Evolutionary conservation across 1,140 invertebrate genomes (phyloP), one percentile per base, ranked within the genome.

Genomic region (Ephestia elutella): DNA sequence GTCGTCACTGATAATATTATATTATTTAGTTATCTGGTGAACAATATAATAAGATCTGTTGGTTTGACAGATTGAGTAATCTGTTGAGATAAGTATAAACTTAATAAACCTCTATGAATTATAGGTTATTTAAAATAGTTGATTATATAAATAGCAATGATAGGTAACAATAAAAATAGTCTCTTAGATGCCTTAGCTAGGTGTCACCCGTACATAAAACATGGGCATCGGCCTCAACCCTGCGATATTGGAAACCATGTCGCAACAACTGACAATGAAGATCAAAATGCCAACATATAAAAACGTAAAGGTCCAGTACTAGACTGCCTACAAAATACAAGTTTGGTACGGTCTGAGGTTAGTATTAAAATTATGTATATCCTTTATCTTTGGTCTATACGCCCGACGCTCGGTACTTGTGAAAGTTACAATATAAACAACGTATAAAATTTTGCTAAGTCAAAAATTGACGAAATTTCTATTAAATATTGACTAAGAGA

Each of bases 391-490:
- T 88, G 86, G 86, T 88, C 80, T 86, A 77, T 68, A 76, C 75
- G 69, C 77, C 73, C 74, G 77, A 84, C 76, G 79, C 65, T 75
- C 80, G 76, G 82, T 82, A 79, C 70, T 74, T 78, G 63, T 80
- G 79, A 80, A 71, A 78, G 69, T 82, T 75, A 80, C 59, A 76
- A 75, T 86, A 83, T 86, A 86, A 84, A 86, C 75, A 84, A 87
- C 71, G 81, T 88, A 86, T 87, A 88, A 88, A 88, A 87, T 86
- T 88, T 88, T 74, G 80, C 86, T 88, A 88, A 86, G 83, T 88
- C 82, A 88, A 82, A 86, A 88, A 88, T 88, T 88, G 86, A 88
- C 86, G 71, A 82, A 77, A 84, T 86, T 83, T 80, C 73, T 86
- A 84, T 84, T 79, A 75, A 73, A 84, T 86, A 88, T 88, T 88